Evolutionary conservation across 1,140 invertebrate species (phyloP).

Genomic region (Atta texana): DNA sequence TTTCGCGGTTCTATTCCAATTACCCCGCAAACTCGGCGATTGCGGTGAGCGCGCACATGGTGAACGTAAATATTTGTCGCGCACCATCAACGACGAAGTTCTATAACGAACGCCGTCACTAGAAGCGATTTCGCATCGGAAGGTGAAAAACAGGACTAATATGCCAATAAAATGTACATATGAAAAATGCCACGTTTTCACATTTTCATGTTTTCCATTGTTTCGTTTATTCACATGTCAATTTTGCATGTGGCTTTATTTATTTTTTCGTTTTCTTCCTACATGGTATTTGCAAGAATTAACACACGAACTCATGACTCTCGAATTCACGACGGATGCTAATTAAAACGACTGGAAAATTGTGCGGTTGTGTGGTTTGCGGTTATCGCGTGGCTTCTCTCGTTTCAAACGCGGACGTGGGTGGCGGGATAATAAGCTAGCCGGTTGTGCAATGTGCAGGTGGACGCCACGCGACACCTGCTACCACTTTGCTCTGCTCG

Average conservation of each 20-base stretch:
- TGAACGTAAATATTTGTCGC: constrained; percentile 54
- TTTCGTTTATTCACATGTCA: no score
- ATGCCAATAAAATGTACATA: not conserved
- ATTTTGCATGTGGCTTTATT: not conserved
- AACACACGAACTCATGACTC: not conserved
- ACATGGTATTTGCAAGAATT: not conserved
- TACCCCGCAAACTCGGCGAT: constrained; percentile 58
- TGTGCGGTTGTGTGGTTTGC: not conserved
- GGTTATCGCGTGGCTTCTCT: constrained; percentile 17
- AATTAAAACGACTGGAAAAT: constrained; percentile 50
- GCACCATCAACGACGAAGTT: constrained; percentile 42
- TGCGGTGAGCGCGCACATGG: constrained; percentile 41
- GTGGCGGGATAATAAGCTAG: constrained; percentile 64
- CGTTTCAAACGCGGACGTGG: constrained; percentile 35
- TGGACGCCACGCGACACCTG: constrained; percentile 72
- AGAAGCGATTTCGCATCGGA: constrained; percentile 25
- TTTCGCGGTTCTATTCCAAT: constrained; percentile 63
- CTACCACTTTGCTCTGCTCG: constrained; percentile 60
- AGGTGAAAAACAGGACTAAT: not conserved
- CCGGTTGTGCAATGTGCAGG: constrained; percentile 60
- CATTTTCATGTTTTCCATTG: no score
- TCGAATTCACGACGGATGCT: constrained; percentile 9
- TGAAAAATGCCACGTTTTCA: not conserved
- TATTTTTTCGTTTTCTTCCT: not conserved
- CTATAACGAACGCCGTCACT: constrained; percentile 33